Conservation (phyloP, 2,113 vertebrate species). For the Vireo altiloquus region DNA sequence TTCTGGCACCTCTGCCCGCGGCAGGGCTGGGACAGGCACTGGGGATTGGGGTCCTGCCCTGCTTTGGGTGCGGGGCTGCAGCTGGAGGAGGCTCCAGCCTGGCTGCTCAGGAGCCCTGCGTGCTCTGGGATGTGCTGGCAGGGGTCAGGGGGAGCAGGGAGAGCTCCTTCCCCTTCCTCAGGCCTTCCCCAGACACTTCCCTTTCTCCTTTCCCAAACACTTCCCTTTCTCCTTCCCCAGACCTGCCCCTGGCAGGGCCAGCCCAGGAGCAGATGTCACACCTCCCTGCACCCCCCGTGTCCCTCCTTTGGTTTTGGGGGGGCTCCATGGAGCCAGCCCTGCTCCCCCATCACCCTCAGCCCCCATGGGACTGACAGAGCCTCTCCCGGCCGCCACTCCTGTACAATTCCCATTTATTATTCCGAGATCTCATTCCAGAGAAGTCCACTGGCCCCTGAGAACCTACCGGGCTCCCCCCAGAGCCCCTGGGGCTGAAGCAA, state of each 20-base stretch:
- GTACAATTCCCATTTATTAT: slow-evolving; percentile 51
- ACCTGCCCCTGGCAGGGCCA: not conserved
- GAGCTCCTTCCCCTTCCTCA: not conserved
- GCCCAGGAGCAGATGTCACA: not conserved
- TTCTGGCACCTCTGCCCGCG: not conserved
- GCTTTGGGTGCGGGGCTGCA: not conserved
- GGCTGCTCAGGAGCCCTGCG: not conserved
- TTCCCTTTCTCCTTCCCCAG: not conserved
- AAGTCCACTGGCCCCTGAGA: slow-evolving; percentile 45
- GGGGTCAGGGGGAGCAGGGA: not conserved
- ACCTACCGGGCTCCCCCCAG: not conserved
- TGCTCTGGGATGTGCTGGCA: not conserved
- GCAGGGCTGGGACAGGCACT: not conserved
- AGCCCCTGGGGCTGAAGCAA: not conserved
- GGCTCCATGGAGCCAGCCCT: not conserved
- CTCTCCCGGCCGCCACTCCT: not conserved
- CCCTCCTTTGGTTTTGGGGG: not conserved
- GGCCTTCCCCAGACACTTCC: not conserved
- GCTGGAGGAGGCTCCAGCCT: not conserved
- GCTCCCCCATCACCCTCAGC: not conserved
- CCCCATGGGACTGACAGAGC: not conserved
- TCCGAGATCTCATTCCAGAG: not conserved
- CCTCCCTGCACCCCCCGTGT: accelerated
- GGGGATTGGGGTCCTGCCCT: not conserved
- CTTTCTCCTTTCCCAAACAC: not conserved